Evolutionary conservation across 2,888 invertebrate genomes (phyloP).

Genomic region (Leucophenga montana): DNA sequence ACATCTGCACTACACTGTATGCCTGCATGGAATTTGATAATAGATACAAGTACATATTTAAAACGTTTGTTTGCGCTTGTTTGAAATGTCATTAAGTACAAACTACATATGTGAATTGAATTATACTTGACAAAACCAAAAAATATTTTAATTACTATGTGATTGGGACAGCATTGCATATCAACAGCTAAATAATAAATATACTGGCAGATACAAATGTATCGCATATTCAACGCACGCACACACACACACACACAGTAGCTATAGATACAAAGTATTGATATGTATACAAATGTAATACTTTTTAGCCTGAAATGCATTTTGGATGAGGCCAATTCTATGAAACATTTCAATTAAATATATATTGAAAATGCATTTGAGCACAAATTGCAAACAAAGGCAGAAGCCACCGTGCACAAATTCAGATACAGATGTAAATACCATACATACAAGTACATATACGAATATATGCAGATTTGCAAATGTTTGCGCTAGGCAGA

Average conservation of each 20-base stretch:
- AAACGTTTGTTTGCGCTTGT: neutral
- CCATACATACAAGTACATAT: too few species aligned
- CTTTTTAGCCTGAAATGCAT: neutral
- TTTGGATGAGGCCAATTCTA: neutral
- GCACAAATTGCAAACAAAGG: neutral
- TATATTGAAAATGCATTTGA: constrained; percentile 23
- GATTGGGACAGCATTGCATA: neutral
- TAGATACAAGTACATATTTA: neutral
- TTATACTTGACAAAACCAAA: constrained; percentile 13
- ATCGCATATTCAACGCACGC: neutral
- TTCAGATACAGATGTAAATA: neutral
- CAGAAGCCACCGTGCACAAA: neutral
- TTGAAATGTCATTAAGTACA: constrained; percentile 3
- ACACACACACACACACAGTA: too few species aligned
- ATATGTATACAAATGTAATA: neutral
- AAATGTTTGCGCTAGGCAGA: too few species aligned
- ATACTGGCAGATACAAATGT: too few species aligned
- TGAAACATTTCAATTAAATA: constrained; percentile 25
- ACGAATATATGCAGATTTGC: too few species aligned
- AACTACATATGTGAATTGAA: constrained; percentile 14
- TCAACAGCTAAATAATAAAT: too few species aligned
- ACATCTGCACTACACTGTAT: too few species aligned
- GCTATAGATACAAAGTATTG: neutral
- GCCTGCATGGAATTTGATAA: too few species aligned
- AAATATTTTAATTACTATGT: constrained; percentile 54